Base-by-base conservation (phyloP, 1,140 invertebrate species). In the Apolygus lucorum region DNA sequence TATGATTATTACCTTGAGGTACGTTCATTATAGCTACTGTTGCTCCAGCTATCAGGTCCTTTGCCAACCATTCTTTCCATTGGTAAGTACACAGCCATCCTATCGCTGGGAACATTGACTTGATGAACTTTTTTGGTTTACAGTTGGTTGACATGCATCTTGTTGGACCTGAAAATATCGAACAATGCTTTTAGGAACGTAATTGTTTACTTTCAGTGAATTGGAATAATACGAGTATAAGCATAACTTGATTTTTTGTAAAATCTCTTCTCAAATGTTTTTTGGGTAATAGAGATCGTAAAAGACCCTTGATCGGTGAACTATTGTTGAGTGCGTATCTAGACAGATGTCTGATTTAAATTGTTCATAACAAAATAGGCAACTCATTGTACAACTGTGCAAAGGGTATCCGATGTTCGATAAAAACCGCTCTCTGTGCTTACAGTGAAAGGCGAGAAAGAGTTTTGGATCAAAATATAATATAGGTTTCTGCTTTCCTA, bases 21-120 rank as follows among this genome's bases (percentile, higher is more conserved):
- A 92, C 88, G 75, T 92, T 87, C 84, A 92, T 87, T 42, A 91
- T 83, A 13, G 87, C 87, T 1, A 90, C 87, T 1, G 89, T 91
- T 64, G 84, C 77, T 22, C 85, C 85, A 63, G 84, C 82, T 1
- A 86, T 76, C 1, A 86, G 65, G 76, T 88, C 86, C 68, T 74
- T 74, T 4, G 72, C 52, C 1, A 75, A 64, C 62, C 73, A 75
- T 27, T 74, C 71, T 52, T 73, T 74, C 74, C 74, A 75, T 1
- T 75, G 69, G 67, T 76, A 76, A 4, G 52, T 22, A 14, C 62
- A 67, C 1, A 74, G 24, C 73, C 73, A 74, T n/a, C 22, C 64
- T 21, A 70, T 52, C 1, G 63, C 27, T 8, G 73, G 73, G 27
- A 74, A 52, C 14, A 68, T 2, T 21, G 17, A 54, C 21, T 54